phyloP scores from a whole-genome alignment of 2,888 invertebrate species.

The Vannuccia rotundouncinata region DNA sequence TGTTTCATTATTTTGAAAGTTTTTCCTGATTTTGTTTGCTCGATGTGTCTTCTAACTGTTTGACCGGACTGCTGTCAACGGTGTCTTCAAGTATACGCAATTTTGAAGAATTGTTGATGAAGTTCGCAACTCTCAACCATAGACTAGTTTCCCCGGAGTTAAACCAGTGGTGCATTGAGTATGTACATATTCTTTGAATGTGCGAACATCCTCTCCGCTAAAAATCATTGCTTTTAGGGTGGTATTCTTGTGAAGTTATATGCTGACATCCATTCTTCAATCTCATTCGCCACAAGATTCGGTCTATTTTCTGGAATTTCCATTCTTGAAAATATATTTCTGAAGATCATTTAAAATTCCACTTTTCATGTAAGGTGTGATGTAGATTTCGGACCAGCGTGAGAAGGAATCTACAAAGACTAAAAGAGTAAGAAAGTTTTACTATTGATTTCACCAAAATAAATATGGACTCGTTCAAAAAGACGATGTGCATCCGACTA shows the following conservation, averaged over 20 bases:
- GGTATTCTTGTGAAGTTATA: conserved; percentile 25
- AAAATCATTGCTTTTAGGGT: conserved; percentile 16
- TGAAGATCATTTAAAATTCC: neutral
- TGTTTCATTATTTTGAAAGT: neutral
- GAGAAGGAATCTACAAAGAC: conserved; percentile 8
- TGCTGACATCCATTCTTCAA: conserved; percentile 30
- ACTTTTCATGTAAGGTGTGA: conserved; percentile 8
- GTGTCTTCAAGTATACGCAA: neutral
- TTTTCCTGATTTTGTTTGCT: conserved; percentile 7
- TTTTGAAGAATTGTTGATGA: conserved; percentile 27
- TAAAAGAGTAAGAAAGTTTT: neutral
- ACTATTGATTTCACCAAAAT: conserved; percentile 29
- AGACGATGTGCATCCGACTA: neutral
- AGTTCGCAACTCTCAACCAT: neutral
- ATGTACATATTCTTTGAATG: conserved; percentile 27
- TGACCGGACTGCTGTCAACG: neutral
- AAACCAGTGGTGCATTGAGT: conserved; percentile 17
- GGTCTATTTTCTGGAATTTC: neutral
- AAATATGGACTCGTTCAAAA: conserved; percentile 14
- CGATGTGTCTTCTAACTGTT: conserved; percentile 17
- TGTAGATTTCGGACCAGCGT: conserved; percentile 27
- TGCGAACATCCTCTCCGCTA: conserved; percentile 13
- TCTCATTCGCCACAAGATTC: neutral
- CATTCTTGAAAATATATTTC: conserved; percentile 13
- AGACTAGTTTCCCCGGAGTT: neutral